phyloP scores from a whole-genome alignment of 1,140 invertebrate genomes.

The Pteromalus puparum region DNA sequence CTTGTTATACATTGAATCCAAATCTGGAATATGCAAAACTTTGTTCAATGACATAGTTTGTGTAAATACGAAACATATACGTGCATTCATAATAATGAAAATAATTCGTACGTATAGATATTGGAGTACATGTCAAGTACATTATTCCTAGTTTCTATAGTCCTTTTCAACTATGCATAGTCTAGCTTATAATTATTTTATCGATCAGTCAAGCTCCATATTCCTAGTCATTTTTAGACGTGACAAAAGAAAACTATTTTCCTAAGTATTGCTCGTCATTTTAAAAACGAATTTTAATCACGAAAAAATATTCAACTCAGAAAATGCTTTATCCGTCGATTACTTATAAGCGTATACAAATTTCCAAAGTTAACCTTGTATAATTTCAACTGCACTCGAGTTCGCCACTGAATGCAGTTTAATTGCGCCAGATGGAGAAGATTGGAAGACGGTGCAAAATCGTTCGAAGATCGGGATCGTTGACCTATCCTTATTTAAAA shows the following conservation, averaged over 20 bases:
- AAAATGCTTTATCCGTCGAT: not conserved
- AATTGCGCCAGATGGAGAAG: not conserved
- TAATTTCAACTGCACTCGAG: not conserved
- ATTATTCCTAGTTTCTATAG: not conserved
- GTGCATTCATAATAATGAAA: too few relatives aligned
- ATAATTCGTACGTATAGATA: too few relatives aligned
- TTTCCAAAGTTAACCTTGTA: not conserved
- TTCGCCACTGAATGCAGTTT: conserved; percentile 15
- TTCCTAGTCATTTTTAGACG: too few relatives aligned
- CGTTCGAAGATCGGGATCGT: conserved; percentile 21
- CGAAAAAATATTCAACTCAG: not conserved
- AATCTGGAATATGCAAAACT: too few relatives aligned
- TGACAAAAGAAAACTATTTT: too few relatives aligned
- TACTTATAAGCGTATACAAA: not conserved
- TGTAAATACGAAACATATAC: too few relatives aligned
- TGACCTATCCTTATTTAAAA: conserved; percentile 31
- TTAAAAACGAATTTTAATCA: too few relatives aligned
- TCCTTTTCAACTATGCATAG: conserved; percentile 4
- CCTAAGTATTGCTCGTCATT: too few relatives aligned
- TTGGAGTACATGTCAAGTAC: not conserved
- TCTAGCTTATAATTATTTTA: conserved; percentile 40
- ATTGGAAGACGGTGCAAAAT: conserved; percentile 11
- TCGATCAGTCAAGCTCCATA: not conserved
- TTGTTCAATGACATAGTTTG: too few relatives aligned
- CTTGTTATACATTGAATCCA: too few relatives aligned